phyloP scores from a whole-genome alignment of 2,888 invertebrate genomes.

The Heliconius aoede region DNA sequence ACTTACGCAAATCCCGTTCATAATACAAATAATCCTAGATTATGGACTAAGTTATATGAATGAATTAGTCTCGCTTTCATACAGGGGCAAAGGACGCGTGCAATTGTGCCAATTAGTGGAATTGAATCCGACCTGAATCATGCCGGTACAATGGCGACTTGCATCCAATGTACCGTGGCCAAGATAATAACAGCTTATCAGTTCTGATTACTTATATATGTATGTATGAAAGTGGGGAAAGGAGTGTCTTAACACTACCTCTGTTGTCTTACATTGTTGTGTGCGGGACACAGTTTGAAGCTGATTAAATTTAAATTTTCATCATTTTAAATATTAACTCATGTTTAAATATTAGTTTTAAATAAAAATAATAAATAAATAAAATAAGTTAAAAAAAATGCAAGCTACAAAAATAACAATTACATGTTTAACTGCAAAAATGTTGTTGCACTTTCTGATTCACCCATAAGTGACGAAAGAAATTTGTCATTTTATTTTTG shows the following conservation, averaged over 20 bases:
- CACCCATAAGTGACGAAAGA: neutral
- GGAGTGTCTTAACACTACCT: too few species aligned
- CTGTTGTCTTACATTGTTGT: too few species aligned
- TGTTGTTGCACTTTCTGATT: too few species aligned
- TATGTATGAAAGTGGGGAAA: slow-evolving; percentile 6
- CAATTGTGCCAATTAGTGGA: slow-evolving; percentile 72
- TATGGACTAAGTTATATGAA: slow-evolving; percentile 11
- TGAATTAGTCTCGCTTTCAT: slow-evolving; percentile 42
- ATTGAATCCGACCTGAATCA: slow-evolving; percentile 56
- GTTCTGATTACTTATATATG: slow-evolving; percentile 2
- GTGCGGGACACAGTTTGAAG: too few species aligned
- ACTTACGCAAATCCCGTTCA: slow-evolving; percentile 1
- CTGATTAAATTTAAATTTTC: too few species aligned
- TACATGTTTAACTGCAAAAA: too few species aligned
- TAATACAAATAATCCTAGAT: neutral
- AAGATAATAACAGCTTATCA: slow-evolving; percentile 18
- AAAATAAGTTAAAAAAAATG: too few species aligned
- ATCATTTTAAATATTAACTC: neutral
- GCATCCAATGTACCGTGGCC: slow-evolving; percentile 40
- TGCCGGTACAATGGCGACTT: slow-evolving; percentile 42
- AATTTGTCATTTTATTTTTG: neutral
- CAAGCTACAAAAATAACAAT: too few species aligned
- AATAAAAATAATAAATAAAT: too few species aligned
- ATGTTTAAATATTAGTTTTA: neutral
- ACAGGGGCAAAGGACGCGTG: slow-evolving; percentile 63